These are phyloP conservation scores for Malacosoma neustria DNA, from an alignment of 2,888 invertebrate species.

Conservation along the genomic window DNA sequence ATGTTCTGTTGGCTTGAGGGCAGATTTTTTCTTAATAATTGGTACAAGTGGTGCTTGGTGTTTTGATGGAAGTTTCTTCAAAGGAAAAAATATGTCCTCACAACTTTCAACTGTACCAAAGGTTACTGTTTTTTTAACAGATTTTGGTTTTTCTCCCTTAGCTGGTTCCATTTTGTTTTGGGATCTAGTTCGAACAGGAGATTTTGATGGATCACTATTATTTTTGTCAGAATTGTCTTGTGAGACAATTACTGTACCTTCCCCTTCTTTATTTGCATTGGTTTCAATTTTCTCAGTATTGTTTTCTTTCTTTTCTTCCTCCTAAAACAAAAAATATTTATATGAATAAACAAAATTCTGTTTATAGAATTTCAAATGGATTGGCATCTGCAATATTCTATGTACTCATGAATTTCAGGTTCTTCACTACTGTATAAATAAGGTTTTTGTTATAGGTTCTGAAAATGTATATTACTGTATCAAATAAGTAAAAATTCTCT, in stretches of 20 bases:
- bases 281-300: constrained; percentile 46
- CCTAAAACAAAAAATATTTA: constrained; percentile 35
- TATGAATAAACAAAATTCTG: too few species aligned
- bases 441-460: too few species aligned
- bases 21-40: constrained; percentile 78
- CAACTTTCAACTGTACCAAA: constrained; percentile 79
- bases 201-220: constrained; percentile 43
- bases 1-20: constrained; percentile 71
- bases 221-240: constrained; percentile 31
- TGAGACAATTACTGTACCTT: constrained; percentile 27
- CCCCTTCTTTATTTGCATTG: constrained; percentile 39
- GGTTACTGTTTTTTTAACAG: constrained; percentile 77
- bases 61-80: constrained; percentile 74
- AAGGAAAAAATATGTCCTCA: constrained; percentile 73
- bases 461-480: too few species aligned
- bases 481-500: too few species aligned
- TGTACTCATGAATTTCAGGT: too few species aligned
- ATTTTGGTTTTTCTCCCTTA: constrained; percentile 60
- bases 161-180: constrained; percentile 68
- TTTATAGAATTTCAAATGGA: too few species aligned
- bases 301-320: constrained; percentile 71
- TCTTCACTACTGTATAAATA: too few species aligned
- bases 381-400: too few species aligned
- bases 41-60: constrained; percentile 76
- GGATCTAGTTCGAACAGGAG: constrained; percentile 62